A percentile compares a stretch with the other conserved stretches of the same genome.
Conservation (phyloP, 2,797 vertebrate genomes). For the Mormyrus hasselquistii region DNA sequence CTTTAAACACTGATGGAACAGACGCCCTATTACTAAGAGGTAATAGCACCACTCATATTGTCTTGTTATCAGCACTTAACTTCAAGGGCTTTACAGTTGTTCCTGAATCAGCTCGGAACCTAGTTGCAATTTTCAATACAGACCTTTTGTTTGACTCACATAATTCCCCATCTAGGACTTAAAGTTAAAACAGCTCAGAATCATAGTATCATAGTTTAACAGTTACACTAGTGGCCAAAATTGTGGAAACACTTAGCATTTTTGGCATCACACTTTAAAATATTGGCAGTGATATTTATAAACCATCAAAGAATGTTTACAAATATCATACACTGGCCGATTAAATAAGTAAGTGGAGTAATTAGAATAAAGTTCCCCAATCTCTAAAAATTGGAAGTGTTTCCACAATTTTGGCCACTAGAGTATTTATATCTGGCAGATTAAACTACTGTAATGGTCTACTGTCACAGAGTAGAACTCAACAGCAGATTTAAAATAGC, state of each 20-base stretch:
- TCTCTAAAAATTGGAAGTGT: not conserved
- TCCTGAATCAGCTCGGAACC: not conserved
- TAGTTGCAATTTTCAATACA: not conserved
- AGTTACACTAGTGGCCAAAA: not conserved
- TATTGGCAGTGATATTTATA: not conserved
- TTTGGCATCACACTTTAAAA: not conserved
- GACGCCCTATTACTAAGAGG: not conserved
- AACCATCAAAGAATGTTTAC: not conserved
- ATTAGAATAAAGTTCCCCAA: not conserved
- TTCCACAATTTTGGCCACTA: not conserved
- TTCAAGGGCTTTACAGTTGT: not conserved
- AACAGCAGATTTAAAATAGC: not conserved
- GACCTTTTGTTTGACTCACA: not conserved
- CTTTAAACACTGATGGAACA: not conserved
- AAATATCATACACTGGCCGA: not conserved
- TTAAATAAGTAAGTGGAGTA: not conserved
- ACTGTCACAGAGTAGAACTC: not conserved
- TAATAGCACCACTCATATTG: not conserved
- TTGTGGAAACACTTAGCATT: not conserved
- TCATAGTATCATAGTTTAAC: not conserved
- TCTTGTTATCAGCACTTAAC: not conserved
- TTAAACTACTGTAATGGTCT: not conserved
- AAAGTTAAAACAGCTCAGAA: not conserved
- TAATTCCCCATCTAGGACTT: not conserved
- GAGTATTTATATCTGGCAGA: not conserved